phyloP scores from a whole-genome alignment of 2,888 invertebrate species.

The Rutpela maculata region DNA sequence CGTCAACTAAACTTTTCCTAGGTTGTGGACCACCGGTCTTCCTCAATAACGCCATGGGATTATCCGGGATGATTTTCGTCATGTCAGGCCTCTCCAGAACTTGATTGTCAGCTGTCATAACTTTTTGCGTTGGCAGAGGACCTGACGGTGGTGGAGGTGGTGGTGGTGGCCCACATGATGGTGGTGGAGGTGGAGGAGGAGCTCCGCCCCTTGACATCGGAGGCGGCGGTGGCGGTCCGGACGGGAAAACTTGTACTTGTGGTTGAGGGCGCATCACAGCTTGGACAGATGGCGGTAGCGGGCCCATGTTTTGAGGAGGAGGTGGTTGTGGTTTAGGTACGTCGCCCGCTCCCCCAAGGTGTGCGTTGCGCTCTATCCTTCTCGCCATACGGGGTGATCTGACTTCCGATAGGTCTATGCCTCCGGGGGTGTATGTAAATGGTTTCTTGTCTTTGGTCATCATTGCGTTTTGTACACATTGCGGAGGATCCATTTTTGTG shows the following conservation, averaged over 20 bases:
- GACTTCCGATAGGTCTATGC: slow-evolving; percentile 92
- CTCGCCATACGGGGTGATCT: slow-evolving; percentile 93
- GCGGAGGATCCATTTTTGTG: slow-evolving; percentile 82
- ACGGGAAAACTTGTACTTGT: slow-evolving; percentile 78
- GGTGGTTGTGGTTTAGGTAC: slow-evolving; percentile 74
- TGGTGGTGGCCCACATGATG: slow-evolving; percentile 74
- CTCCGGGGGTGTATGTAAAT: slow-evolving; percentile 97
- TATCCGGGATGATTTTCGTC: slow-evolving; percentile 80
- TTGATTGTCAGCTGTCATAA: slow-evolving; percentile 73
- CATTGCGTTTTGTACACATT: slow-evolving; percentile 94
- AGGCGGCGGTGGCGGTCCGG: slow-evolving; percentile 66
- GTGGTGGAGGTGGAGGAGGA: slow-evolving; percentile 75
- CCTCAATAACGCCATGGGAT: slow-evolving; percentile 82
- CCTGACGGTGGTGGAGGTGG: slow-evolving; percentile 77
- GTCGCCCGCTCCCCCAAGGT: slow-evolving; percentile 80
- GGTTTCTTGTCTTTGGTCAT: slow-evolving; percentile 97
- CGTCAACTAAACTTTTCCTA: slow-evolving; percentile 65
- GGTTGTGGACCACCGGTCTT: slow-evolving; percentile 80
- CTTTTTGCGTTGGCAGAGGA: slow-evolving; percentile 76
- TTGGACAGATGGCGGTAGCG: slow-evolving; percentile 80
- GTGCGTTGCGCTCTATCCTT: slow-evolving; percentile 83
- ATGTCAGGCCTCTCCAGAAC: slow-evolving; percentile 82
- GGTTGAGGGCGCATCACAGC: slow-evolving; percentile 80
- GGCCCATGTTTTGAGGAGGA: slow-evolving; percentile 63
- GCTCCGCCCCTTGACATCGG: slow-evolving; percentile 58